Evolutionary conservation across 2,888 invertebrate species (phyloP).

Genomic region (Plebejus anna): DNA sequence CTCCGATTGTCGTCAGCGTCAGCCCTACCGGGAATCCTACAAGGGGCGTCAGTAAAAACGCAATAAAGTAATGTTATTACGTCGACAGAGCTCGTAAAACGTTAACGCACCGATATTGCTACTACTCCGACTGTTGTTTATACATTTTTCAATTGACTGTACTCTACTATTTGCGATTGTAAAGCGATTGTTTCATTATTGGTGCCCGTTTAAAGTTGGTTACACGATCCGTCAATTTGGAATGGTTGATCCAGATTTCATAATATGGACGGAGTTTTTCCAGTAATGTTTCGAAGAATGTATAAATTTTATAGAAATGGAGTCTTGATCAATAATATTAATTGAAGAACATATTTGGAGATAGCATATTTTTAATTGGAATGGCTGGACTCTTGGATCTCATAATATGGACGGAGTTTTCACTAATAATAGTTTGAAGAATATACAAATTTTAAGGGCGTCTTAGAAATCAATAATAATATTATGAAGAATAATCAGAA

Average conservation of each 20-base stretch:
- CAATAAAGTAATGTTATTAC: slow-evolving; percentile 45
- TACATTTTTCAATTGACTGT: slow-evolving; percentile 12
- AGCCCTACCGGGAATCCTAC: slow-evolving; percentile 39
- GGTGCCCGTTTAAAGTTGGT: neutral
- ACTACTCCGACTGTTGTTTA: slow-evolving; percentile 37
- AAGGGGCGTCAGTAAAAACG: slow-evolving; percentile 42
- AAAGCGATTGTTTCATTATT: neutral
- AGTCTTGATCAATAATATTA: no score
- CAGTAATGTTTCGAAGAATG: no score
- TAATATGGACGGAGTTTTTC: neutral
- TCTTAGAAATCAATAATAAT: no score
- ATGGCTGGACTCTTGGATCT: no score
- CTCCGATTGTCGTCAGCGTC: neutral
- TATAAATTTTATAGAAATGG: no score
- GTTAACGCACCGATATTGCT: slow-evolving; percentile 43
- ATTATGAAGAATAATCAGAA: neutral
- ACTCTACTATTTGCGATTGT: slow-evolving; percentile 1
- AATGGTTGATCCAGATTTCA: neutral
- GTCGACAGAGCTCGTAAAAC: slow-evolving; percentile 41
- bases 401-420: no score
- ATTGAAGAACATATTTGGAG: no score
- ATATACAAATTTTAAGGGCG: no score
- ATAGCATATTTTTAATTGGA: no score
- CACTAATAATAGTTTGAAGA: no score
- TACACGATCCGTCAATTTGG: neutral